Conservation (phyloP, 2,888 invertebrate genomes). For the Trachelus iudaicus region DNA sequence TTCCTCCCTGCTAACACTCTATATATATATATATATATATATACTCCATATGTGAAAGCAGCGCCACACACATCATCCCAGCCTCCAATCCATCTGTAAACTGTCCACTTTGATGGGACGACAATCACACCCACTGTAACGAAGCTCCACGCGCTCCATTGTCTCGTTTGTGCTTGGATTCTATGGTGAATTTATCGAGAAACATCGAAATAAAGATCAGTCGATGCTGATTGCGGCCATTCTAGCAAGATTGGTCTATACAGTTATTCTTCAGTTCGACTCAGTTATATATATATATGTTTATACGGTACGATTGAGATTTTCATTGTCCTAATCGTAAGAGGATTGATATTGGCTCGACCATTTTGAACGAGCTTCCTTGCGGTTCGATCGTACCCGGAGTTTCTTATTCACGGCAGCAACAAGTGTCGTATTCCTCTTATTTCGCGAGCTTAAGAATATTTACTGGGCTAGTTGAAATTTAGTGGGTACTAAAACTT, state of each 20-base stretch:
- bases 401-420: slow-evolving; percentile 27
- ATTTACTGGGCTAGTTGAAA: slow-evolving; percentile 48
- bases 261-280: not conserved
- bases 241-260: slow-evolving; percentile 12
- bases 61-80: not conserved
- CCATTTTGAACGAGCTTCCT: not conserved
- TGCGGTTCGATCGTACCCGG: not conserved
- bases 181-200: slow-evolving; percentile 50
- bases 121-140: slow-evolving; percentile 62
- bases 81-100: slow-evolving; percentile 62
- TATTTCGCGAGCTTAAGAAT: slow-evolving; percentile 26
- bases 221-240: slow-evolving; percentile 53
- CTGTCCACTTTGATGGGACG: slow-evolving; percentile 64
- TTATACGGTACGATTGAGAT: not conserved
- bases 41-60: not conserved
- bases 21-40: not conserved
- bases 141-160: slow-evolving; percentile 34
- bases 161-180: slow-evolving; percentile 26
- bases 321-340: not conserved
- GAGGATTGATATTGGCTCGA: not conserved
- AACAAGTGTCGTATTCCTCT: slow-evolving; percentile 55
- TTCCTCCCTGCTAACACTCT: not conserved
- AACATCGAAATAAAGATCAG: slow-evolving; percentile 56
- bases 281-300: not conserved
- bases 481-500: slow-evolving; percentile 62